These are phyloP conservation scores for Xestia ashworthii DNA, from an alignment of 2,888 invertebrate genomes.

Conservation along the genomic window DNA sequence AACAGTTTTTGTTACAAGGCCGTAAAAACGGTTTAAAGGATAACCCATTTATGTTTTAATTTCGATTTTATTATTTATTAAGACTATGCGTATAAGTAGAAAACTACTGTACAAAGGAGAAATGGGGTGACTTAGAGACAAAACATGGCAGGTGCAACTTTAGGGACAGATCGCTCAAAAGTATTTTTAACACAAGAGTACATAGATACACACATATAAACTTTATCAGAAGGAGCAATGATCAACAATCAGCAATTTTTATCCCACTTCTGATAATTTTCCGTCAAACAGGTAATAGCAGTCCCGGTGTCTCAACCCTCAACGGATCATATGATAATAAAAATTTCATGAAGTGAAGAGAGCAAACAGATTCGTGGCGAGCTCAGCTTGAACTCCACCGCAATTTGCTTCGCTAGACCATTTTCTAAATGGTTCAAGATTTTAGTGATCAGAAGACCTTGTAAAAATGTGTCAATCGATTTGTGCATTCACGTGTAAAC, in stretches of 20 bases:
- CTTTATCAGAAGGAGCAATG: not conserved
- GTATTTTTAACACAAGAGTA: not conserved
- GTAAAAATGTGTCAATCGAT: not conserved
- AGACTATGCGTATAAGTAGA: not conserved
- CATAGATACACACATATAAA: not conserved
- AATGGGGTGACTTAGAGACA: not conserved
- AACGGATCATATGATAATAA: conserved; percentile 44
- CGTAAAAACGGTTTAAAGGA: not conserved
- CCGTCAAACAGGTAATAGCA: conserved; percentile 10
- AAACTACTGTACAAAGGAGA: not conserved
- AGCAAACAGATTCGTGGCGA: conserved; percentile 34
- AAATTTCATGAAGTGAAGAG: conserved; percentile 47
- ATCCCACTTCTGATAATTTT: not conserved
- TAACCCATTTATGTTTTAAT: not conserved
- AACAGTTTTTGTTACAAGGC: conserved; percentile 5
- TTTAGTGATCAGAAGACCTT: conserved; percentile 7
- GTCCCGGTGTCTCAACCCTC: conserved; percentile 13
- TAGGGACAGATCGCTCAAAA: not conserved
- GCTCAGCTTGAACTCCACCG: conserved; percentile 25
- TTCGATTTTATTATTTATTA: not conserved
- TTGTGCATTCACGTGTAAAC: conserved; percentile 8
- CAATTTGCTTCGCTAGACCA: conserved; percentile 19
- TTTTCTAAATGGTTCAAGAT: conserved; percentile 10
- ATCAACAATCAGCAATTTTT: not conserved
- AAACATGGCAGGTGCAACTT: not conserved